phyloP scores from a whole-genome alignment of 1,140 invertebrate species.

The Philopotamus ludificatus region DNA sequence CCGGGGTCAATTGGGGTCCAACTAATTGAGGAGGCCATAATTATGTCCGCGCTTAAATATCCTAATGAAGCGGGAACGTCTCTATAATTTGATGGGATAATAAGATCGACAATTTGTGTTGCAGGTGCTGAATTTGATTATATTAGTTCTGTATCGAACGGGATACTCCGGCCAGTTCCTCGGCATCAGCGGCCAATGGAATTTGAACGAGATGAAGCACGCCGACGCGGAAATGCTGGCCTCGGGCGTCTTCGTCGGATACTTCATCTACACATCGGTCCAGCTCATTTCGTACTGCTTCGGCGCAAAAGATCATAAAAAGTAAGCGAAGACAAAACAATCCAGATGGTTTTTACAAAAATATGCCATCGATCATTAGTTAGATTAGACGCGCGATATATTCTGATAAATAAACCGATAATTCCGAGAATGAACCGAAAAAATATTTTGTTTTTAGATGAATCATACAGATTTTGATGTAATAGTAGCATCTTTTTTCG shows the following conservation, averaged over 20 bases:
- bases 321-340: constrained; percentile 52
- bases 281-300: constrained; percentile 71
- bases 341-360: too few relatives aligned
- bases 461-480: too few relatives aligned
- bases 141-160: constrained; percentile 76
- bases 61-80: background rate
- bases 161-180: constrained; percentile 79
- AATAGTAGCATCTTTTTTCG: too few relatives aligned
- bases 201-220: constrained; percentile 83
- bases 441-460: too few relatives aligned
- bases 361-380: too few relatives aligned
- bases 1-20: background rate
- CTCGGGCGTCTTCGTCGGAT: constrained; percentile 81
- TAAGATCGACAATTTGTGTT: background rate
- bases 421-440: too few relatives aligned
- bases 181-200: constrained; percentile 83
- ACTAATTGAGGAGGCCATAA: background rate
- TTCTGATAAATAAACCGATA: too few relatives aligned
- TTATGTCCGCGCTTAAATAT: background rate
- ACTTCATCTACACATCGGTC: constrained; percentile 75
- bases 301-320: constrained; percentile 73
- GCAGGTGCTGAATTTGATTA: constrained; percentile 76
- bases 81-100: too few relatives aligned
- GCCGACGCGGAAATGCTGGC: constrained; percentile 82
- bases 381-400: too few relatives aligned